These are phyloP conservation scores for Corvus cornix DNA, from an alignment of 2,113 vertebrate species.

Conservation along the genomic window DNA sequence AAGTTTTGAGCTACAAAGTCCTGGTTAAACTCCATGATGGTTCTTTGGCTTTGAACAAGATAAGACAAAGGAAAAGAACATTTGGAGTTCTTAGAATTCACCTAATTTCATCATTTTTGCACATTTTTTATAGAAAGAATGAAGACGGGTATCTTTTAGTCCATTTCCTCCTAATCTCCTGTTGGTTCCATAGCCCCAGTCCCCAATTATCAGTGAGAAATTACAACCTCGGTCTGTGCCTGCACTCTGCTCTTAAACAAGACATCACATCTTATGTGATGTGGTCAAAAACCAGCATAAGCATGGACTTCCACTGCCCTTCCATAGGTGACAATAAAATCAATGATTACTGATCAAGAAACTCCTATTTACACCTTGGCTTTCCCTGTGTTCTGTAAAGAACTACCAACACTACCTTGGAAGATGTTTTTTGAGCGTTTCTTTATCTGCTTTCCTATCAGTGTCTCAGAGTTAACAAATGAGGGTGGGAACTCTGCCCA, in stretches of 20 bases:
- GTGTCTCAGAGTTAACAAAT: not conserved
- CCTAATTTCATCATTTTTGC: not conserved
- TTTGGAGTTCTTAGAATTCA: not conserved
- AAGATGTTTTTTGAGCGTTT: conserved; percentile 3
- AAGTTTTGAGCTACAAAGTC: not conserved
- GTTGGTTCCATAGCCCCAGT: not conserved
- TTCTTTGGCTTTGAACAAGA: not conserved
- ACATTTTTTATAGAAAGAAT: not conserved
- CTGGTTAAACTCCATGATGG: not conserved
- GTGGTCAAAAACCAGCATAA: not conserved
- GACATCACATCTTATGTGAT: not conserved
- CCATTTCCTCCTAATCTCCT: not conserved
- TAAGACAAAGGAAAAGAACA: not conserved
- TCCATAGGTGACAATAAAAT: not conserved
- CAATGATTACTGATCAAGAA: not conserved
- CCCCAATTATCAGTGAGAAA: not conserved
- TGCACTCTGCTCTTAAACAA: not conserved
- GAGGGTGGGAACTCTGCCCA: not conserved
- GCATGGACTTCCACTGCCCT: not conserved
- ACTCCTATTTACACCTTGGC: not conserved
- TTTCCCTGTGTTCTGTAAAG: not conserved
- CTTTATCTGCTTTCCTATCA: conserved; percentile 36
- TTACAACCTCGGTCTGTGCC: not conserved
- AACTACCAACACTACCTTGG: not conserved
- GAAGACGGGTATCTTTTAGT: rapidly evolving